Evolutionary conservation across 2,888 invertebrate species (phyloP), one percentile per base, ranked within the genome.

Genomic region (Sphaeridia pumilis): DNA sequence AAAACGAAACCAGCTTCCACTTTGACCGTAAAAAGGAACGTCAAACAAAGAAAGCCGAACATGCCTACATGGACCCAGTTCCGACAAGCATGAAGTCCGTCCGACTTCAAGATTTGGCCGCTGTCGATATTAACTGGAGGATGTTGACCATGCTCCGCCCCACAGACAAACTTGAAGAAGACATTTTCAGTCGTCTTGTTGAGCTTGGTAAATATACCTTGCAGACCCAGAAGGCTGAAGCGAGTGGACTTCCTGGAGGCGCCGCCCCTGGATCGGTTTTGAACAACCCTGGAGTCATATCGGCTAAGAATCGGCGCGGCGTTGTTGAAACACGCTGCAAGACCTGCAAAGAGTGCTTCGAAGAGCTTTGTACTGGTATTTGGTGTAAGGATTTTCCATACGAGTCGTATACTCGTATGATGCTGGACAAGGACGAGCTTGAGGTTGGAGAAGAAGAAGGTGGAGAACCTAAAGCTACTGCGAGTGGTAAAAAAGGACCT

Each of bases 61-160:
- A 78, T 43, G 74, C 75, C 2, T 80, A 66, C 49, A 80, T 81
- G 65, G 45, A 26, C 17, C 89, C 90, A 0, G 74, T 87, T 58
- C 89, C 90, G 2, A 73, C 76, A 0, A 87, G 88, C 70, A 88
- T 90, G 89, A 77, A 76, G 64, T 74, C 75, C 10, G 74, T 85
- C 38, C 80, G 81, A 67, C 76, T 87, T 64, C 78, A 79, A 45
- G 89, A 90, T 66, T 73, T 90, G 46, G 85, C 85, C 65, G 77
- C 82, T 10, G 87, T 90, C 20, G 81, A 86, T 34, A 92, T 92
- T 57, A 87, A 88, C 68, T 92, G 90, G 90, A 80, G 84, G 70
- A 90, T 92, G 90, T 74, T 92, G 52, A 90, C 90, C 14, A 82
- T 85, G n/a, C 70, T 85, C 26, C 75, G 89, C 64, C 90, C 90